A percentile compares a stretch with the other conserved stretches of the same genome.
Evolutionary conservation across 2,797 vertebrate species (phyloP).

Genomic region (Danio choprae): DNA sequence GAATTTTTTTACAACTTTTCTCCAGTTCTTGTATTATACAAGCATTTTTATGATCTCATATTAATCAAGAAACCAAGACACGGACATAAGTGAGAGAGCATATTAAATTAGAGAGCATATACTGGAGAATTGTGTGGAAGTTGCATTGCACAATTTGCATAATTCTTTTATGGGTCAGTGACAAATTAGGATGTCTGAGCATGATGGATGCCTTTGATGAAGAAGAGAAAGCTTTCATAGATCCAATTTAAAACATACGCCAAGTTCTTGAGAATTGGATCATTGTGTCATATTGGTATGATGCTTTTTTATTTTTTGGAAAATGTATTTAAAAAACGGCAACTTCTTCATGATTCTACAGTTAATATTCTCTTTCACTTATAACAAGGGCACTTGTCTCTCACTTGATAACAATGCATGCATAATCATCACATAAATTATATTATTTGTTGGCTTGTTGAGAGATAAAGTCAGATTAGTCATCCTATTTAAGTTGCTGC

Average conservation of each 20-base stretch:
- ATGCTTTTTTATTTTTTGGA: not conserved
- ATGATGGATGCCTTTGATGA: constrained; percentile 15
- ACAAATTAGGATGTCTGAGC: constrained; percentile 13
- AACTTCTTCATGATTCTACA: not conserved
- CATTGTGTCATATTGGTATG: not conserved
- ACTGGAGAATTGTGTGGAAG: not conserved
- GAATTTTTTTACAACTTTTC: not conserved
- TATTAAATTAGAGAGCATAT: constrained; percentile 4
- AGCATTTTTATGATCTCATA: constrained; percentile 6
- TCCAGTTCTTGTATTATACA: not conserved
- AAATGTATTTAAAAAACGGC: not conserved
- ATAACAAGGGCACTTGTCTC: not conserved
- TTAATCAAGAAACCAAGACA: constrained; percentile 16
- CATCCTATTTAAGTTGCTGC: not conserved
- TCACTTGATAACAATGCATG: not conserved
- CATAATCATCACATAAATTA: not conserved
- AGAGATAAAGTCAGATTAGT: not conserved
- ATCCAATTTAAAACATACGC: not conserved
- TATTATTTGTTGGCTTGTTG: not conserved
- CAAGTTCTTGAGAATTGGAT: not conserved
- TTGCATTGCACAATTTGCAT: constrained; percentile 7
- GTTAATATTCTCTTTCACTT: not conserved
- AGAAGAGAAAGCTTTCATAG: constrained; percentile 4
- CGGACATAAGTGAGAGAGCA: not conserved
- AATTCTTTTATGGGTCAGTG: not conserved